Evolutionary conservation across 2,113 vertebrate species (phyloP).

Genomic region (Carassius auratus): DNA sequence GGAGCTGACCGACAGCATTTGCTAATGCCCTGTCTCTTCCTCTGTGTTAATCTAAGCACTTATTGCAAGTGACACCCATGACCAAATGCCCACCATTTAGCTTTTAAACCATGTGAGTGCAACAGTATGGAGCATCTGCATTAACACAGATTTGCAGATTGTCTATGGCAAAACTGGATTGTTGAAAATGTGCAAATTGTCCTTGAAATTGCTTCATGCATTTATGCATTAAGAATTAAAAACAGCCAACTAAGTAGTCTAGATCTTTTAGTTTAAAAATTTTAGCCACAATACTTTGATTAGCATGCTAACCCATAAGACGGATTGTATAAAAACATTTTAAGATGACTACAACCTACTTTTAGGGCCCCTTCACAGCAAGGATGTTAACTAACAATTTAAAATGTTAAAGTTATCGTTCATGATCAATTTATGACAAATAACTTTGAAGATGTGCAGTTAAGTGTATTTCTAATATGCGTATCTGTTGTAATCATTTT

Average conservation of each 20-base stretch:
- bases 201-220: not conserved
- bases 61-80: constrained; percentile 12
- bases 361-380: not conserved
- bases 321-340: not conserved
- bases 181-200: not conserved
- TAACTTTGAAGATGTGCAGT: too few species aligned
- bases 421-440: not conserved
- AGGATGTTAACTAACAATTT: not conserved
- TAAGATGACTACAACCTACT: not conserved
- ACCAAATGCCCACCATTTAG: constrained; percentile 5
- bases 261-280: not conserved
- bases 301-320: not conserved
- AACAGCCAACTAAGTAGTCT: not conserved
- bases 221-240: not conserved
- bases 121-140: not conserved
- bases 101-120: constrained; percentile 13
- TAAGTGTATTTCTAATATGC: too few species aligned
- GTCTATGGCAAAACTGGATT: not conserved
- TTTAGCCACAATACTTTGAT: not conserved
- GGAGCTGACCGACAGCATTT: constrained; percentile 20
- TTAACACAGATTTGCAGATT: constrained; percentile 1
- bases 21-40: constrained; percentile 37
- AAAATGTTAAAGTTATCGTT: not conserved
- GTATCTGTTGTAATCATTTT: too few species aligned
- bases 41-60: constrained; percentile 38